Evolutionary conservation across 2,797 vertebrate genomes (phyloP), one percentile per base, ranked within the genome.

Genomic region (Lepus oiostolus): DNA sequence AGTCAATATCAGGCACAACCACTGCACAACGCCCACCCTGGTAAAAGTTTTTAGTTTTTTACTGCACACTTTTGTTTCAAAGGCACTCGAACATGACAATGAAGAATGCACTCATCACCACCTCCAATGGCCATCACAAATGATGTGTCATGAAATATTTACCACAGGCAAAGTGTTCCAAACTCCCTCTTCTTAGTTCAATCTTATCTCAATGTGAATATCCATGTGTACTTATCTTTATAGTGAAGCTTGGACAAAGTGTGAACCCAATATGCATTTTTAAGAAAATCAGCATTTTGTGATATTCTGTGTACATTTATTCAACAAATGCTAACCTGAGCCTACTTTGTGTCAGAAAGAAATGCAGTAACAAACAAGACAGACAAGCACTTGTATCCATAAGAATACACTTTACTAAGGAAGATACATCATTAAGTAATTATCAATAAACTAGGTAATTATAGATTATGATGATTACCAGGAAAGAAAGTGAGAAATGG

Each of bases 1-100:
- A 21, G 14, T 16, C 54, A 58, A 58, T 58, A 58, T 58, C 19
- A 21, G 54, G 54, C 54, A 58, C 19, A 47, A 47, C 42, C 42
- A 47, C 42, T 9, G 42, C 8, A 47, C 42, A 47, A 47, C 1
- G 42, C 42, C 42, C 8, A 47, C 42, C 42, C 42, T 47, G 42
- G 42, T 47, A 47, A 47, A 47, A 47, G 8, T 47, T 90, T 85
- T 85, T 84, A 38, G 22, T 30, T 87, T 28, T 87, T 90, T 42
- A 76, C 21, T 47, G 1, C 63, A 14, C 11, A 68, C n/a, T 88
- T 85, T 93, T 83, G 30, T n/a, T 87, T 90, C 86, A 95, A 87
- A 90, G 52, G 32, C 32, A 85, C 19, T 74, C 77, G 38, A 72
- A 50, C 88, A 24, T 84, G 62, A 83, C 28, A 38, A 74, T 52